These are phyloP conservation scores for Minunthozetes semirufus DNA, from an alignment of 2,888 invertebrate genomes.

Conservation along the genomic window DNA sequence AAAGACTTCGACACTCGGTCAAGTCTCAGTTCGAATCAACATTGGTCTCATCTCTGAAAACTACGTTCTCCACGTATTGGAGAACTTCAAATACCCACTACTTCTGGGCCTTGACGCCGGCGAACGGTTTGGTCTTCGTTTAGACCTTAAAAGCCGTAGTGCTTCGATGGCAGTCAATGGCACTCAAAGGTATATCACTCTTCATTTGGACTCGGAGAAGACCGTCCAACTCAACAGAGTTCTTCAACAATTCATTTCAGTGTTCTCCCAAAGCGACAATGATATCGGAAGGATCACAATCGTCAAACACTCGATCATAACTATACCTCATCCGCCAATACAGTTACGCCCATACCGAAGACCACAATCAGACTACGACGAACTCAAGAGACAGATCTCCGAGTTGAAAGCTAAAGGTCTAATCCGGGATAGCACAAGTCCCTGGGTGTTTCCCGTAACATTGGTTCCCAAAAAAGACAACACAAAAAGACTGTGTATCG, in stretches of 20 bases:
- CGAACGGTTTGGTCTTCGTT: background rate
- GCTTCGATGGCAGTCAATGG: background rate
- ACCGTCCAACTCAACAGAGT: background rate
- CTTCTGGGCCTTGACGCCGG: background rate
- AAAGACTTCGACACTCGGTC: background rate
- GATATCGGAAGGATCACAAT: background rate
- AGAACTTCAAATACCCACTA: background rate
- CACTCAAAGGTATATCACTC: background rate
- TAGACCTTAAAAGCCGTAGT: background rate
- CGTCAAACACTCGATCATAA: background rate
- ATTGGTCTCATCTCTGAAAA: background rate
- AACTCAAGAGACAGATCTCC: slow-evolving; percentile 23
- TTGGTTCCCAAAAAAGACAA: slow-evolving; percentile 37
- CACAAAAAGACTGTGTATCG: slow-evolving; percentile 39
- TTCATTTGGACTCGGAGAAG: background rate
- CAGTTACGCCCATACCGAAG: slow-evolving; percentile 22
- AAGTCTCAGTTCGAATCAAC: background rate
- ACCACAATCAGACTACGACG: background rate
- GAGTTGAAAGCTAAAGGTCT: background rate
- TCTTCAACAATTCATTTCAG: background rate
- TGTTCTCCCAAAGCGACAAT: background rate
- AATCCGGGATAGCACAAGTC: slow-evolving; percentile 35
- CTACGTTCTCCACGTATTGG: background rate
- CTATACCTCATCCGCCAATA: background rate
- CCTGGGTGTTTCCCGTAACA: slow-evolving; percentile 39